phyloP scores from a whole-genome alignment of 2,888 invertebrate genomes.

The Yponomeuta plumbellus region DNA sequence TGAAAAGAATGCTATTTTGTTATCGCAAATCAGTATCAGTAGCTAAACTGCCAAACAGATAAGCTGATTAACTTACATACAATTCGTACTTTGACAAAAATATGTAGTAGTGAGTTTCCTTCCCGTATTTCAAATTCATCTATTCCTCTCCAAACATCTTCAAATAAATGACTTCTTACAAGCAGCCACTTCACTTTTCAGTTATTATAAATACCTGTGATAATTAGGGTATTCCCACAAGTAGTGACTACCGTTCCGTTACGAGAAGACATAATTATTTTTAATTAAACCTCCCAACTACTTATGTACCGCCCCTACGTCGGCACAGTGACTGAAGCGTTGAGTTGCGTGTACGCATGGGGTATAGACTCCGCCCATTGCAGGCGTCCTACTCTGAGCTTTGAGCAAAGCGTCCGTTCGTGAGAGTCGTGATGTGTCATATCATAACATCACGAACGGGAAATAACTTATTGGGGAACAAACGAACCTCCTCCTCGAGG shows the following conservation, averaged over 20 bases:
- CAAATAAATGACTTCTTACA: not conserved
- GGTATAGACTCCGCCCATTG: slow-evolving; percentile 3
- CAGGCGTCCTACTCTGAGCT: slow-evolving; percentile 3
- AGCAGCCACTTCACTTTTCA: not conserved
- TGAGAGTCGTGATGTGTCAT: not conserved
- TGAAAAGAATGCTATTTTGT: not conserved
- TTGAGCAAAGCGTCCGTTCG: not conserved
- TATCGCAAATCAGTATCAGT: too few relatives aligned
- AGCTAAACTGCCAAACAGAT: too few relatives aligned
- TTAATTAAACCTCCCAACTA: slow-evolving; percentile 10
- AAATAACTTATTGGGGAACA: not conserved
- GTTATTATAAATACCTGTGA: not conserved
- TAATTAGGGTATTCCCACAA: not conserved
- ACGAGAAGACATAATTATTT: slow-evolving; percentile 7
- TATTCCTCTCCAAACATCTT: not conserved
- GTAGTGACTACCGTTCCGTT: slow-evolving; percentile 3
- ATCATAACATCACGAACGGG: not conserved
- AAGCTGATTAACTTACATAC: too few relatives aligned
- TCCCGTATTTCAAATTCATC: not conserved
- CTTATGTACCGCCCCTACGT: slow-evolving; percentile 28
- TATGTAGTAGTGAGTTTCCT: too few relatives aligned
- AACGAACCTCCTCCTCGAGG: not conserved
- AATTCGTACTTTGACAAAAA: too few relatives aligned
- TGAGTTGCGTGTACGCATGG: slow-evolving; percentile 44
- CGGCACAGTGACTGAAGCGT: slow-evolving; percentile 23